Evolutionary conservation across 2,888 invertebrate genomes (phyloP).

Genomic region (Drosophila prolongata): DNA sequence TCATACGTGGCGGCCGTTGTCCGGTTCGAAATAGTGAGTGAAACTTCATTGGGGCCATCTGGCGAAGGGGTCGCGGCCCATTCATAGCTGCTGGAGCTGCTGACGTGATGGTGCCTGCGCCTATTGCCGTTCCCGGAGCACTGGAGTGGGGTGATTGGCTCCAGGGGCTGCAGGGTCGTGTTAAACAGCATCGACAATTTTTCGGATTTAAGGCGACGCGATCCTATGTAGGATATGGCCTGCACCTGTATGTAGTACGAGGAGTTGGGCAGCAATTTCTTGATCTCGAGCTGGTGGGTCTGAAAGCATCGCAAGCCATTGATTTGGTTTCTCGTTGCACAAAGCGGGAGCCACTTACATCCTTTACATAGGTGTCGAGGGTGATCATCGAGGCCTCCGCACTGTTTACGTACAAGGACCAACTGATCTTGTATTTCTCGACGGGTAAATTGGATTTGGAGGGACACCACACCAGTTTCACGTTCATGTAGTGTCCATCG

Average conservation of each 20-base stretch:
- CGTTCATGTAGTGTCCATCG: conserved; percentile 85
- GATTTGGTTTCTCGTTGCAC: no score
- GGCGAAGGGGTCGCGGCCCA: conserved; percentile 38
- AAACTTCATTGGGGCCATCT: conserved; percentile 45
- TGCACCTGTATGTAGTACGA: conserved; percentile 92
- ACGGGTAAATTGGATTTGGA: conserved; percentile 90
- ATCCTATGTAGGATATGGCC: conserved; percentile 89
- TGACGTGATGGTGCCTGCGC: conserved; percentile 55
- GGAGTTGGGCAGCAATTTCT: conserved; percentile 88
- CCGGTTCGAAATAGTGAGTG: conserved; percentile 10
- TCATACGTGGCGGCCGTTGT: conserved; percentile 61
- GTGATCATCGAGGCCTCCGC: conserved; percentile 81
- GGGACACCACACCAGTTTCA: conserved; percentile 88
- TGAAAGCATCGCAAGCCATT: conserved; percentile 82
- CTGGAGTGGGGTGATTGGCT: conserved; percentile 61
- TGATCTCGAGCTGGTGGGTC: conserved; percentile 87
- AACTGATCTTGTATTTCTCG: conserved; percentile 89
- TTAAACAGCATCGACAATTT: conserved; percentile 90
- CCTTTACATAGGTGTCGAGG: conserved; percentile 80
- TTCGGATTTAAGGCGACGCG: conserved; percentile 88
- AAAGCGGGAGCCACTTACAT: conserved; percentile 65
- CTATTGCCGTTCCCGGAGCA: conserved; percentile 57
- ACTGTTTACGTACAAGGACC: conserved; percentile 88
- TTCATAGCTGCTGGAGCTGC: conserved; percentile 21
- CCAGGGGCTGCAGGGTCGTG: conserved; percentile 85